Conservation (phyloP, 2,113 vertebrate species). For the Trinectes maculatus region DNA sequence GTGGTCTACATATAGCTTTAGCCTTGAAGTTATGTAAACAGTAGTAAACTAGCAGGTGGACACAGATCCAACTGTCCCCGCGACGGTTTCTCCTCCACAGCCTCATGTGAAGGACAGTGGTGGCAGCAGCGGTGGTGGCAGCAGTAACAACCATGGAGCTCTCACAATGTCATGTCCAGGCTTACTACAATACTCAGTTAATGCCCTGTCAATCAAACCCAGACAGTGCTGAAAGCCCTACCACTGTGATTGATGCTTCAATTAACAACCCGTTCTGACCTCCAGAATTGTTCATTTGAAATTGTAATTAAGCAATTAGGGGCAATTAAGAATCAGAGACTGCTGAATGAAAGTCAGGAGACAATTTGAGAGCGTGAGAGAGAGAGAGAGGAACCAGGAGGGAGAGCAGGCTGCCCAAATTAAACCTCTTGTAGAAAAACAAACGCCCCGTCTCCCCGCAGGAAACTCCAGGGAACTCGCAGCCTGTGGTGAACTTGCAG, state of each 20-base stretch:
- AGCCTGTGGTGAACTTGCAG: conserved; percentile 74
- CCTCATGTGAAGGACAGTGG: conserved; percentile 56
- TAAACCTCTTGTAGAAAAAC: conserved; percentile 65
- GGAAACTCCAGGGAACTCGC: conserved; percentile 64
- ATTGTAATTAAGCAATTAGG: conserved; percentile 85
- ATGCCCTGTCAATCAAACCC: conserved; percentile 81
- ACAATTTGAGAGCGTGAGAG: conserved; percentile 73
- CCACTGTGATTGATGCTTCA: conserved; percentile 84
- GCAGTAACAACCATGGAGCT: conserved; percentile 48
- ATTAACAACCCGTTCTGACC: conserved; percentile 82
- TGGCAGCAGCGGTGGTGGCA: conserved; percentile 13
- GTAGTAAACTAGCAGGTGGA: background rate
- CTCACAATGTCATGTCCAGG: conserved; percentile 77
- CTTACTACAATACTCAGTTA: conserved; percentile 70
- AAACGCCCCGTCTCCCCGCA: conserved; percentile 48
- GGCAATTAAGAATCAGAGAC: conserved; percentile 83
- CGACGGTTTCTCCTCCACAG: conserved; percentile 44
- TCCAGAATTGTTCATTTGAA: conserved; percentile 85
- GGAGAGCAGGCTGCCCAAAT: conserved; percentile 61
- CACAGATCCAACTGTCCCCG: background rate
- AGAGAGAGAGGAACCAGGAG: conserved; percentile 45
- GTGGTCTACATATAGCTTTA: background rate
- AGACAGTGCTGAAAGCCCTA: conserved; percentile 70
- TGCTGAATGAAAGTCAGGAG: conserved; percentile 80
- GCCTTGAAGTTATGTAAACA: background rate